phyloP scores from a whole-genome alignment of 2,797 vertebrate species.

The Gila robusta region DNA sequence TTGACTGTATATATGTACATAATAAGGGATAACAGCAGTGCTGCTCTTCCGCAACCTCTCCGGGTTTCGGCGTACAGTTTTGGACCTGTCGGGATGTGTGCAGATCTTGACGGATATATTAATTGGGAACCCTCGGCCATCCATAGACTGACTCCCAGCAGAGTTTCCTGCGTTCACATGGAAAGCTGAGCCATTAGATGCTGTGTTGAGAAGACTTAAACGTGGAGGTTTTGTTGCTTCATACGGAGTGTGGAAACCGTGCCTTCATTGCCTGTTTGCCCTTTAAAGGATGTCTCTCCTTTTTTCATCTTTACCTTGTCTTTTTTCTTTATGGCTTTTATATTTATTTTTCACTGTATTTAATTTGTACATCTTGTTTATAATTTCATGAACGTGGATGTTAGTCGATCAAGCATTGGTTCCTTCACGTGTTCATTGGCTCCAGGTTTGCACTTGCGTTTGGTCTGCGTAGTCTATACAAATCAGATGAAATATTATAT shows the following conservation, averaged over 20 bases:
- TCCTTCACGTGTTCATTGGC: slow-evolving; percentile 24
- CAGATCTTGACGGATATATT: neutral
- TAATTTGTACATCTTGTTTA: slow-evolving; percentile 62
- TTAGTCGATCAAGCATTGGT: slow-evolving; percentile 52
- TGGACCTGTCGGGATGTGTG: slow-evolving; percentile 49
- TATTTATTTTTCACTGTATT: slow-evolving; percentile 65
- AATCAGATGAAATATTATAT: neutral
- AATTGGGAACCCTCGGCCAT: slow-evolving; percentile 60
- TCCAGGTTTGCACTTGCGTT: slow-evolving; percentile 52
- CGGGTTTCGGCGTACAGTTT: slow-evolving; percentile 30
- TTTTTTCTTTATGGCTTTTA: slow-evolving; percentile 42
- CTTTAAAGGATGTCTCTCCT: neutral
- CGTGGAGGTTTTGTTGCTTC: neutral
- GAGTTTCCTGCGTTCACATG: slow-evolving; percentile 67
- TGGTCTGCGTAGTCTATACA: slow-evolving; percentile 15
- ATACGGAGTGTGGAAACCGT: slow-evolving; percentile 30
- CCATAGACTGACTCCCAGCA: slow-evolving; percentile 60
- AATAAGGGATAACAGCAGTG: slow-evolving; percentile 47
- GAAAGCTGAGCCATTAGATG: slow-evolving; percentile 67
- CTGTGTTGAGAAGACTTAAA: slow-evolving; percentile 50
- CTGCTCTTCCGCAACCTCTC: slow-evolving; percentile 36
- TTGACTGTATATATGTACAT: slow-evolving; percentile 61
- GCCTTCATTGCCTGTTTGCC: slow-evolving; percentile 46
- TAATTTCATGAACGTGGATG: slow-evolving; percentile 67
- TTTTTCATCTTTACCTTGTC: slow-evolving; percentile 6